These are phyloP conservation scores for Exaiptasia diaphana DNA, from an alignment of 64 coral and sea anemone genomes.

Conservation along the genomic window DNA sequence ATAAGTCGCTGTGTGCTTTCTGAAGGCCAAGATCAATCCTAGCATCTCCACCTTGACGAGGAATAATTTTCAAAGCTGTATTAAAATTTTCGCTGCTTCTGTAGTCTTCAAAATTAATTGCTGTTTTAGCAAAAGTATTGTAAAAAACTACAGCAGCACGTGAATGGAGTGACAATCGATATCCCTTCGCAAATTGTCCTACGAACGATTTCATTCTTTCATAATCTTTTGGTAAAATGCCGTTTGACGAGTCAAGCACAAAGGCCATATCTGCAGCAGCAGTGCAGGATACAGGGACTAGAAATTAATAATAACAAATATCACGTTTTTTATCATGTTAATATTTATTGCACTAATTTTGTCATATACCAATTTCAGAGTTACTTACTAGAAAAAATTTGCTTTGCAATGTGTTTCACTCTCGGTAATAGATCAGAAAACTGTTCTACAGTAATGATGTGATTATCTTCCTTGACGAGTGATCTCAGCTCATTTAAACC, in stretches of 20 bases:
- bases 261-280: conserved; percentile 52
- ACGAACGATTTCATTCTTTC: conserved; percentile 59
- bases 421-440: not conserved
- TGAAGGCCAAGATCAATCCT: conserved; percentile 41
- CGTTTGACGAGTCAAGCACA: conserved; percentile 63
- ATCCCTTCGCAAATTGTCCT: conserved; percentile 41
- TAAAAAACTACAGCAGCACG: conserved; percentile 40
- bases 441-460: not conserved
- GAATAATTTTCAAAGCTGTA: conserved; percentile 1
- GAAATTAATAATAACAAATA: not conserved
- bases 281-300: not conserved
- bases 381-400: not conserved
- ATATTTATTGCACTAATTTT: not conserved
- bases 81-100: conserved; percentile 39
- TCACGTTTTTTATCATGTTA: not conserved
- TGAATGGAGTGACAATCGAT: not conserved
- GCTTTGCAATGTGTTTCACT: not conserved
- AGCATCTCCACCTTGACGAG: not conserved
- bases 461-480: not conserved
- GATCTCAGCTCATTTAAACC: conserved; percentile 11
- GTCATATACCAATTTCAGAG: not conserved
- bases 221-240: conserved; percentile 43
- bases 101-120: conserved; percentile 21
- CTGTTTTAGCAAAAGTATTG: conserved; percentile 6
- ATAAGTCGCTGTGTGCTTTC: not conserved